phyloP scores from a whole-genome alignment of 2,888 invertebrate species.

The Hemistola chrysoprasaria region DNA sequence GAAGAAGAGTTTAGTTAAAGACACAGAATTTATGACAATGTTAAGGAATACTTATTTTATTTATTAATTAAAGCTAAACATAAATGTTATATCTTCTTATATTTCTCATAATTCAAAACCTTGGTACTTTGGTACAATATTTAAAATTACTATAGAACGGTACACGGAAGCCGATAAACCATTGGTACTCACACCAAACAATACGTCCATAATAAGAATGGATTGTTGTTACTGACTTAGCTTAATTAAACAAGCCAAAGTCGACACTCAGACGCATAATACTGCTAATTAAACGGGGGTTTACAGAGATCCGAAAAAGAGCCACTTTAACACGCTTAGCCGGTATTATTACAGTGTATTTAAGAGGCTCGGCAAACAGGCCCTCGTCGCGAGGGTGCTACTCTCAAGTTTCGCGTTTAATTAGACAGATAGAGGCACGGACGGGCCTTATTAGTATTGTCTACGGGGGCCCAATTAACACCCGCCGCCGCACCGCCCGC shows the following conservation, averaged over 20 bases:
- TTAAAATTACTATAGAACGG: too few species aligned
- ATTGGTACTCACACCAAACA: conserved; percentile 52
- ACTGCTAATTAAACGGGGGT: conserved; percentile 80
- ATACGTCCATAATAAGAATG: conserved; percentile 60
- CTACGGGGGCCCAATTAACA: conserved; percentile 82
- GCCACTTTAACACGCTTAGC: conserved; percentile 81
- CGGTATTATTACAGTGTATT: conserved; percentile 81
- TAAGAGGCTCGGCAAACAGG: conserved; percentile 77
- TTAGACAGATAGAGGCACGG: conserved; percentile 82
- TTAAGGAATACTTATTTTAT: too few species aligned
- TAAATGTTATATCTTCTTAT: too few species aligned
- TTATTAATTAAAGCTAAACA: too few species aligned
- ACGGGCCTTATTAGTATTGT: conserved; percentile 82
- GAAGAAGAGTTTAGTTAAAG: too few species aligned
- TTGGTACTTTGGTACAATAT: too few species aligned
- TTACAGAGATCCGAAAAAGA: conserved; percentile 81
- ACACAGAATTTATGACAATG: too few species aligned
- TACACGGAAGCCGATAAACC: conserved; percentile 44
- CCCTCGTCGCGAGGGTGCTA: conserved; percentile 77
- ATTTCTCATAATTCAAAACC: too few species aligned
- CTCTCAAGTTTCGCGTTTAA: conserved; percentile 82
- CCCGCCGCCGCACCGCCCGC: conserved; percentile 71
- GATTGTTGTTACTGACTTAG: conserved; percentile 78
- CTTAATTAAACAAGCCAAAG: conserved; percentile 79
- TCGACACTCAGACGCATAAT: conserved; percentile 80